These are phyloP conservation scores for Neoitamus cyanurus DNA, from an alignment of 2,888 invertebrate species.

Conservation along the genomic window DNA sequence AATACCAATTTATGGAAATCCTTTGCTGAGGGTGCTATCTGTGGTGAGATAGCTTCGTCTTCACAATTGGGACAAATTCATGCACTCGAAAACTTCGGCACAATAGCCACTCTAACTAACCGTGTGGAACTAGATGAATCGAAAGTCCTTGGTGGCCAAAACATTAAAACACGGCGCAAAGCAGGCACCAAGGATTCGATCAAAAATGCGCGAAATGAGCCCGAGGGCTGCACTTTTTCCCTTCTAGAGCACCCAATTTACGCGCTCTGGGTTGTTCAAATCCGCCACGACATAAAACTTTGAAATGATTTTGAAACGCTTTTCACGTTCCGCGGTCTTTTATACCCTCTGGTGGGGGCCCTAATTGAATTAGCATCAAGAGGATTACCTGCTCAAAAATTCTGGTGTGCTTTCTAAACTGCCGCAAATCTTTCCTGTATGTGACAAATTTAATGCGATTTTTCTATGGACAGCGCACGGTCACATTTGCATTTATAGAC, in stretches of 20 bases:
- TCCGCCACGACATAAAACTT: slow-evolving; percentile 24
- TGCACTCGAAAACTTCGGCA: slow-evolving; percentile 33
- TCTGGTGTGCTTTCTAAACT: not conserved
- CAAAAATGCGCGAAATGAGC: not conserved
- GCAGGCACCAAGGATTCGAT: not conserved
- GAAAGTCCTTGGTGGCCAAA: slow-evolving; percentile 4
- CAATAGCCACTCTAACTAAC: slow-evolving; percentile 40
- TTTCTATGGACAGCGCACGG: not conserved
- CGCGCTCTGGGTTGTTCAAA: not conserved
- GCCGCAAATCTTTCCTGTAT: slow-evolving; percentile 20
- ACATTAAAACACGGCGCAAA: not conserved
- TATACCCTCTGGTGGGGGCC: slow-evolving; percentile 24
- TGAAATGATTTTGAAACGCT: slow-evolving; percentile 7
- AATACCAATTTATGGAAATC: slow-evolving; percentile 29
- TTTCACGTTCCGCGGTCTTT: slow-evolving; percentile 11
- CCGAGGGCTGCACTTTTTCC: not conserved
- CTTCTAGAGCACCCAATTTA: not conserved
- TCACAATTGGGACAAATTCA: slow-evolving; percentile 35
- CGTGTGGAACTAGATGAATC: not conserved
- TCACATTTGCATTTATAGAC: not conserved
- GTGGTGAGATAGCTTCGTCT: not conserved
- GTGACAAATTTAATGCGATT: slow-evolving; percentile 23
- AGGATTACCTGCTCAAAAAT: slow-evolving; percentile 43
- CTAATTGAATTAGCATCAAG: slow-evolving; percentile 39
- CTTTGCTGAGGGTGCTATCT: not conserved